Conservation (phyloP, 2,797 vertebrate genomes). For the Coccyzus lansbergi region DNA sequence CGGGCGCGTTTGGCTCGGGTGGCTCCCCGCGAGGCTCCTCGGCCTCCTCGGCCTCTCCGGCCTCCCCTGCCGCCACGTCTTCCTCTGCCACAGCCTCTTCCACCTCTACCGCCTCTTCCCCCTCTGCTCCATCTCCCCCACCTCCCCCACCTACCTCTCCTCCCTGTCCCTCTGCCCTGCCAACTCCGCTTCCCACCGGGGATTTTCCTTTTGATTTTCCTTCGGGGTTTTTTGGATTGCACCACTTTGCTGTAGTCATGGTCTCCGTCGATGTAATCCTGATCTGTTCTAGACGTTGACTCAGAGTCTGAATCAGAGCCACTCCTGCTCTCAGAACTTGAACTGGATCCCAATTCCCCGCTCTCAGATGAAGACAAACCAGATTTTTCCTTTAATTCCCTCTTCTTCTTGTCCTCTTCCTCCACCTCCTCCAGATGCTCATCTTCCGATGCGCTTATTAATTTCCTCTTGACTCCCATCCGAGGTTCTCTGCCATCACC, state of each 20-base stretch:
- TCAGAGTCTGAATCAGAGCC: slow-evolving; percentile 81
- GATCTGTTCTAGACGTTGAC: slow-evolving; percentile 85
- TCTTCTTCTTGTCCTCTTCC: slow-evolving; percentile 75
- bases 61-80: slow-evolving; percentile 76
- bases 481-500: slow-evolving; percentile 79
- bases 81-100: slow-evolving; percentile 77
- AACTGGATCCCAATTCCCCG: slow-evolving; percentile 78
- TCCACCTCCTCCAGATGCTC: slow-evolving; percentile 75
- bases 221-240: slow-evolving; percentile 79
- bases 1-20: slow-evolving; percentile 75
- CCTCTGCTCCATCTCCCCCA: slow-evolving; percentile 77
- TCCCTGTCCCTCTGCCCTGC: slow-evolving; percentile 78
- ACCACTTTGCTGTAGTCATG: slow-evolving; percentile 97
- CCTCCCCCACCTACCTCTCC: slow-evolving; percentile 72
- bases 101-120: slow-evolving; percentile 74
- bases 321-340: slow-evolving; percentile 79
- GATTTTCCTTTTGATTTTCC: slow-evolving; percentile 74
- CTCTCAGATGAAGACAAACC: slow-evolving; percentile 85
- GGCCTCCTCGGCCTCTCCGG: slow-evolving; percentile 73
- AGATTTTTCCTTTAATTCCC: slow-evolving; percentile 74
- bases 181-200: slow-evolving; percentile 72
- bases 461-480: slow-evolving; percentile 77
- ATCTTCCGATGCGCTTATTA: slow-evolving; percentile 76
- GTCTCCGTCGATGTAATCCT: slow-evolving; percentile 92
- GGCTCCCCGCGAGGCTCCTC: slow-evolving; percentile 74